These are phyloP conservation scores for Centropristis striata DNA, from an alignment of 2,113 vertebrate species.

Conservation along the genomic window DNA sequence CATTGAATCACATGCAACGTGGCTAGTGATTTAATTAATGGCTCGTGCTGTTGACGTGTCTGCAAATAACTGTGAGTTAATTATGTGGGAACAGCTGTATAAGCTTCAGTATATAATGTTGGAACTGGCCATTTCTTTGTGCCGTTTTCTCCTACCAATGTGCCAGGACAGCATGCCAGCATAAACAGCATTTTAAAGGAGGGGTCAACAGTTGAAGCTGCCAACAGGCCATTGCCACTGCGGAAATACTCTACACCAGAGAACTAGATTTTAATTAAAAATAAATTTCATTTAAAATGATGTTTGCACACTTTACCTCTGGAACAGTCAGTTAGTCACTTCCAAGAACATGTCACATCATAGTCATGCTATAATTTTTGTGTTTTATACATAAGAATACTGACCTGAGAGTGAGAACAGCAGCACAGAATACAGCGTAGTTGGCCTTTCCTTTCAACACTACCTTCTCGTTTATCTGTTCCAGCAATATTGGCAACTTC, in stretches of 20 bases:
- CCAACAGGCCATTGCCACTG: conserved; percentile 41
- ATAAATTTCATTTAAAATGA: conserved; percentile 10
- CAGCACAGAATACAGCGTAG: not conserved
- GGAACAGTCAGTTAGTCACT: not conserved
- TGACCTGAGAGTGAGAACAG: not conserved
- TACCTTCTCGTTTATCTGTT: conserved; percentile 26
- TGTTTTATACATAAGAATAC: not conserved
- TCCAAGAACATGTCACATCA: conserved; percentile 13
- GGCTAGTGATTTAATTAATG: conserved; percentile 34
- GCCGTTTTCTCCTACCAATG: conserved; percentile 22
- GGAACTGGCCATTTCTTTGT: conserved; percentile 19
- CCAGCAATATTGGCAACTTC: conserved; percentile 40
- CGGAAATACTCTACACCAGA: not conserved
- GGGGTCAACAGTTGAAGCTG: conserved; percentile 33
- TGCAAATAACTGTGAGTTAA: conserved; percentile 29
- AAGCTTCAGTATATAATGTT: conserved; percentile 34
- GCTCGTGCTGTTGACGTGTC: conserved; percentile 3
- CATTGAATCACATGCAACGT: conserved; percentile 25
- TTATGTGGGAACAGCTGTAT: conserved; percentile 46
- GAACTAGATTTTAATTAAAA: not conserved
- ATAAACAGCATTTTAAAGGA: conserved; percentile 48
- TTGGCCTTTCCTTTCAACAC: conserved; percentile 2
- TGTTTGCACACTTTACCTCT: not conserved
- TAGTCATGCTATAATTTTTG: not conserved
- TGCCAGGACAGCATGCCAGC: conserved; percentile 50